Evolutionary conservation across 2,888 invertebrate species (phyloP).

Genomic region (Lasioglossum villosulum): DNA sequence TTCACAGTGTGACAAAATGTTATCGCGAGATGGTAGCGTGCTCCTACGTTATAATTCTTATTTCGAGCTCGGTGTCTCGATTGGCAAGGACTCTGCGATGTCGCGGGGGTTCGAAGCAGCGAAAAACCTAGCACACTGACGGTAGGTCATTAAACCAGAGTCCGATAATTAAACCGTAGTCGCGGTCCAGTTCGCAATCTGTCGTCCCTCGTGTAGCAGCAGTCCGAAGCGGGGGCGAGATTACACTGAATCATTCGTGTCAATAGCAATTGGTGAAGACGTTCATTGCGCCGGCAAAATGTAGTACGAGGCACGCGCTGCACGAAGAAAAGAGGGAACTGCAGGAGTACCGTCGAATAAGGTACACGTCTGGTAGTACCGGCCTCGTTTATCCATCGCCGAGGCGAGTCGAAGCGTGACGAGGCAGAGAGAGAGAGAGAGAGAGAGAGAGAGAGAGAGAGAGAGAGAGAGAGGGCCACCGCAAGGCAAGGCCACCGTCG

Average conservation of each 20-base stretch:
- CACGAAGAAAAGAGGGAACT: conserved; percentile 7
- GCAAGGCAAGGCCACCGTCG: conserved; percentile 43
- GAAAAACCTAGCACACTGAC: neutral
- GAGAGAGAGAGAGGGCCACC: no score
- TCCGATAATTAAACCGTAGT: neutral
- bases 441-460: no score
- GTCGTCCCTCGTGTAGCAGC: neutral
- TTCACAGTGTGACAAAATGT: no score
- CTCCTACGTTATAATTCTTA: no score
- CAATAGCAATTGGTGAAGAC: conserved; percentile 55
- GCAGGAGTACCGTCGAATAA: conserved; percentile 3
- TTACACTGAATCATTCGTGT: conserved; percentile 28
- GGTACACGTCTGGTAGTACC: neutral
- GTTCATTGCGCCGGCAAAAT: conserved; percentile 28
- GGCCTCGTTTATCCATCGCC: conserved; percentile 63
- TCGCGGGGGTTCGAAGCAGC: neutral
- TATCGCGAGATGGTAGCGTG: no score
- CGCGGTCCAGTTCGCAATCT: neutral
- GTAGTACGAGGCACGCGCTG: neutral
- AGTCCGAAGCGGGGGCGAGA: neutral
- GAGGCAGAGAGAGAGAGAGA: no score
- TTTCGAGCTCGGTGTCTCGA: neutral
- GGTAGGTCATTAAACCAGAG: neutral
- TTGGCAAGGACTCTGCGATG: neutral
- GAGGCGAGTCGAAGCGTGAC: neutral